Evolutionary conservation across 2,797 vertebrate genomes (phyloP).

Genomic region (Gastrophryne carolinensis): DNA sequence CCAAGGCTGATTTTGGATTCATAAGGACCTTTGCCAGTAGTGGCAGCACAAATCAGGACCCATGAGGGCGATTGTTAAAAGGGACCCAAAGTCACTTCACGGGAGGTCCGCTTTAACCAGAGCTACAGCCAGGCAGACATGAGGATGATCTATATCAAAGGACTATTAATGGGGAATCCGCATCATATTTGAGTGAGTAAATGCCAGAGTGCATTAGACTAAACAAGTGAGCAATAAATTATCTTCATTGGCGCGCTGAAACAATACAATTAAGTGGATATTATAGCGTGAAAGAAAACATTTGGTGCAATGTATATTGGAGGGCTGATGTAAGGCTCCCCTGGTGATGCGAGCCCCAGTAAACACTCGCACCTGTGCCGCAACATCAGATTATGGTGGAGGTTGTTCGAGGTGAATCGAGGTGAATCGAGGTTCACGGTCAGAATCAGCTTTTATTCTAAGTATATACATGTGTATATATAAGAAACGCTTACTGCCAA

Average conservation of each 20-base stretch:
- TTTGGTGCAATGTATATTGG: neutral
- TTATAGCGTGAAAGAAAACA: neutral
- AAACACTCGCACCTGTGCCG: neutral
- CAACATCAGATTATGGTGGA: neutral
- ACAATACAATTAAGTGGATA: neutral
- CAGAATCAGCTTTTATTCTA: no score
- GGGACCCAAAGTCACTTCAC: no score
- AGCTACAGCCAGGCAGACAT: neutral
- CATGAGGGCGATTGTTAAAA: no score
- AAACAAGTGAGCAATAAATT: neutral
- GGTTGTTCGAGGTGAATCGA: neutral
- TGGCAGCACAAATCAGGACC: no score
- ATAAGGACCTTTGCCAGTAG: no score
- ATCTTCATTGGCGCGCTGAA: neutral
- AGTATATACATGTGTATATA: no score
- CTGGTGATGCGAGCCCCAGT: neutral
- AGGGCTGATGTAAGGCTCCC: neutral
- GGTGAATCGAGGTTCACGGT: no score
- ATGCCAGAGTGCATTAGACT: neutral
- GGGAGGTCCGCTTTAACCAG: no score
- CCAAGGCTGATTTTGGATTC: no score
- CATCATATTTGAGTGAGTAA: neutral
- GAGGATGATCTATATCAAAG: neutral
- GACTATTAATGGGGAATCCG: neutral
- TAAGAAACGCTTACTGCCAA: no score